Conservation (phyloP, 2,797 vertebrate genomes). For the Melanotaenia boesemani region DNA sequence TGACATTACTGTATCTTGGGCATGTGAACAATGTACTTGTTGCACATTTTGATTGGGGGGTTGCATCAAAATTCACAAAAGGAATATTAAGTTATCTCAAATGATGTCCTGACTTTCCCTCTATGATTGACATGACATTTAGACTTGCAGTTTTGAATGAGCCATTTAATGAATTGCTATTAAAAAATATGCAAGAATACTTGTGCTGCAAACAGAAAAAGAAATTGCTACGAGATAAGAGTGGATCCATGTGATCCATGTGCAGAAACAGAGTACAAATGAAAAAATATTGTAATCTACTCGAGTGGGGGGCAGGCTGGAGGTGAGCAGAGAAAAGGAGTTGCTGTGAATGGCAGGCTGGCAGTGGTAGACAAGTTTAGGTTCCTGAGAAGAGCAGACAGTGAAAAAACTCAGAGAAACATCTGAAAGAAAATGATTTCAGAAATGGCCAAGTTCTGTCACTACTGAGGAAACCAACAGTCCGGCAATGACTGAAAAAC, state of each 20-base stretch:
- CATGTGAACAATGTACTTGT: too few relatives aligned
- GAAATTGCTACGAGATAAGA: background rate
- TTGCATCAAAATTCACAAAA: background rate
- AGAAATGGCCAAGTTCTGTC: background rate
- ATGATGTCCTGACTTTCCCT: background rate
- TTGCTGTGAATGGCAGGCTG: too few relatives aligned
- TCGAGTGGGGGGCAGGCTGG: background rate
- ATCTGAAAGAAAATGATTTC: background rate
- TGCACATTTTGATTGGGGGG: background rate
- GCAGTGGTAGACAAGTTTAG: background rate
- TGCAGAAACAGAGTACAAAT: background rate
- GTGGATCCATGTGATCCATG: background rate
- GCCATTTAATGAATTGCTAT: background rate
- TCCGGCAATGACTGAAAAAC: background rate
- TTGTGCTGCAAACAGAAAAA: background rate
- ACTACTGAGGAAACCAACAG: background rate
- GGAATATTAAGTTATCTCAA: background rate
- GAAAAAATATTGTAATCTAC: background rate
- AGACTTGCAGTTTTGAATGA: constrained; percentile 1
- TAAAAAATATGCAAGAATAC: background rate
- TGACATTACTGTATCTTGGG: too few relatives aligned
- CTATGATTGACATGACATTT: background rate
- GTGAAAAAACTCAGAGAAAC: background rate
- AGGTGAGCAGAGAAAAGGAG: background rate
- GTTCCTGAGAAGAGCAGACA: background rate